Conservation (phyloP, 2,797 vertebrate species). For the Parauchenoglanis ngamensis region DNA sequence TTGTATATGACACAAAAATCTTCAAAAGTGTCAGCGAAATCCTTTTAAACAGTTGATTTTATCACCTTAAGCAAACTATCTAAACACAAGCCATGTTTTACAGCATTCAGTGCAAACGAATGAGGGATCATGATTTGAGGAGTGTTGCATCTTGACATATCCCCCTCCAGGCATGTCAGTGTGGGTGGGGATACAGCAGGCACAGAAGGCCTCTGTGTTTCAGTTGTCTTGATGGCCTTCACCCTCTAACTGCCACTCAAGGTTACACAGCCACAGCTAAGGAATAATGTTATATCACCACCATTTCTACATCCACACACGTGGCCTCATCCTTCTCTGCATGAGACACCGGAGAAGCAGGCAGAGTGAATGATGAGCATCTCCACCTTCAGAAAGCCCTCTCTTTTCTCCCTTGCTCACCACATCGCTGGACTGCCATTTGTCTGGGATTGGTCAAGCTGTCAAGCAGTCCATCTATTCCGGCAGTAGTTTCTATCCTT, state of each 20-base stretch:
- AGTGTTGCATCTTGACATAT: not conserved
- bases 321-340: slow-evolving; percentile 1
- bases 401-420: not conserved
- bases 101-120: slow-evolving; percentile 1
- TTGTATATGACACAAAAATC: not conserved
- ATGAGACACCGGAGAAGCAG: slow-evolving; percentile 10
- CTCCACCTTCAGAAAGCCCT: slow-evolving; percentile 6
- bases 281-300: not conserved
- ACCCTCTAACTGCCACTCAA: slow-evolving; percentile 5
- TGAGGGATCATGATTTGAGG: slow-evolving; percentile 12
- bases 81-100: not conserved
- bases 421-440: slow-evolving; percentile 36
- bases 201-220: not conserved
- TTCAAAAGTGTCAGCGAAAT: not conserved
- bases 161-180: not conserved
- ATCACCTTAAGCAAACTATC: not conserved
- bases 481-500: slow-evolving; percentile 40
- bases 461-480: slow-evolving; percentile 45
- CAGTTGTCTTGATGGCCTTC: not conserved
- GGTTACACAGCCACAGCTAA: not conserved
- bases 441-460: slow-evolving; percentile 36
- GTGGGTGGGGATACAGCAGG: not conserved
- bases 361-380: slow-evolving; percentile 36
- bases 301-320: not conserved
- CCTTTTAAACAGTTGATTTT: not conserved